Base-by-base conservation (phyloP, 2,888 invertebrate species). In the Junonia oenone region DNA sequence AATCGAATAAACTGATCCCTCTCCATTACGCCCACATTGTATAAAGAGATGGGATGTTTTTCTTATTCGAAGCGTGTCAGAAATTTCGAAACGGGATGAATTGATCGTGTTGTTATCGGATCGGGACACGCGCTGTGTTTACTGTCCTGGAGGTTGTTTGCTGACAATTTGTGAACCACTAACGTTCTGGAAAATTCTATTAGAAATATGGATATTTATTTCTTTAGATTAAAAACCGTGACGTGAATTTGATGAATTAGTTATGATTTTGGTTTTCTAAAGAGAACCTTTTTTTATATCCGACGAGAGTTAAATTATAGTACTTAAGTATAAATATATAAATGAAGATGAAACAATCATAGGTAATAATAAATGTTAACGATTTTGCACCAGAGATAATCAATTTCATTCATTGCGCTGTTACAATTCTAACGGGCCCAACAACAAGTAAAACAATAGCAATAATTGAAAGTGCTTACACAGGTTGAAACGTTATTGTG, bases 401-500 rank as follows among this genome's bases (percentile, higher is more conserved):
- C 5, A 17, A 19, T 19, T 40, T 40, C 5, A 40, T 40, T 40
- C 5, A 40, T 19, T 40, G 17, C 22, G 26, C 15, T 33, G 26
- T 47, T 43, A 52, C 19, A 5, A n/a, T 43, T 48, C 47, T 33
- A 33, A 33, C 22, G 40, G 40, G 26, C 33, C 29, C 17, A 40
- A 22, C 22, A 22, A 22, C 22, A 5, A 54, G 43, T 22, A 13
- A 26, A 54, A 54, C 53, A 48, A 54, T 48, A 47, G 48, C 48
- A 40, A 31, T 54, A 54, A 54, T 54, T 43, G 53, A 47, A 54
- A 48, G 47, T 48, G 47, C 53, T 19, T 54, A 54, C 48, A 54
- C 40, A 48, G 38, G 53, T 54, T 26, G 43, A 26, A 43, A 43
- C 13, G 26, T 26, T 43, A 33, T 33, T 47, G 15, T 48, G 33